These are phyloP conservation scores for Enteromius viviparus DNA, from an alignment of 2,797 vertebrate genomes.

Conservation along the genomic window DNA sequence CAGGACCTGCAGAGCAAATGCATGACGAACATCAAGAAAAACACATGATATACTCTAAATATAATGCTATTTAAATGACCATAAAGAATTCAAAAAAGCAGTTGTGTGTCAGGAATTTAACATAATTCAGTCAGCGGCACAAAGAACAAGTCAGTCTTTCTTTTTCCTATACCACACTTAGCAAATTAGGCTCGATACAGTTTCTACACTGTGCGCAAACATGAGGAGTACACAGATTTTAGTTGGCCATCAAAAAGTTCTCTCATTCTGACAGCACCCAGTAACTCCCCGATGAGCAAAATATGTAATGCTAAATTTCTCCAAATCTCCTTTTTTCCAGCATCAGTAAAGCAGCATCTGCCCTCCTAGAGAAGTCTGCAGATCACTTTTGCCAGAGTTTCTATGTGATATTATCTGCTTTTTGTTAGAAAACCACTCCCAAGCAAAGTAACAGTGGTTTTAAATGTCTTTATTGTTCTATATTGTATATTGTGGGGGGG, in stretches of 20 bases:
- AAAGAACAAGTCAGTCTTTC: constrained; percentile 11
- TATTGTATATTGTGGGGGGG: neutral
- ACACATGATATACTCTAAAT: neutral
- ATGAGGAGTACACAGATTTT: neutral
- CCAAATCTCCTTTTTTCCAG: no score
- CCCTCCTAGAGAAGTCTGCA: neutral
- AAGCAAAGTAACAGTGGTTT: neutral
- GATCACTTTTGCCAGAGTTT: no score
- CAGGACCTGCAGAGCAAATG: constrained; percentile 74
- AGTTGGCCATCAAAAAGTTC: neutral
- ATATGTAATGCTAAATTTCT: no score
- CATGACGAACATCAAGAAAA: neutral
- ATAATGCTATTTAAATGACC: neutral
- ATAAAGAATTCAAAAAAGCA: neutral
- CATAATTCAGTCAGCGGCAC: neutral
- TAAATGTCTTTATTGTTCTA: neutral
- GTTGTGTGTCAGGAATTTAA: neutral
- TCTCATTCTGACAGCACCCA: no score
- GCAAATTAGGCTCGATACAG: neutral
- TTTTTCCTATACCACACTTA: neutral
- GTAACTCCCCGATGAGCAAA: no score
- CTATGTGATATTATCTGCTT: neutral
- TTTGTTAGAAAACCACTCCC: neutral
- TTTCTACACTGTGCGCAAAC: neutral
- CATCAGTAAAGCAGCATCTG: no score